phyloP scores from a whole-genome alignment of 2,888 invertebrate genomes.

The Nephrotoma guestfalica region DNA sequence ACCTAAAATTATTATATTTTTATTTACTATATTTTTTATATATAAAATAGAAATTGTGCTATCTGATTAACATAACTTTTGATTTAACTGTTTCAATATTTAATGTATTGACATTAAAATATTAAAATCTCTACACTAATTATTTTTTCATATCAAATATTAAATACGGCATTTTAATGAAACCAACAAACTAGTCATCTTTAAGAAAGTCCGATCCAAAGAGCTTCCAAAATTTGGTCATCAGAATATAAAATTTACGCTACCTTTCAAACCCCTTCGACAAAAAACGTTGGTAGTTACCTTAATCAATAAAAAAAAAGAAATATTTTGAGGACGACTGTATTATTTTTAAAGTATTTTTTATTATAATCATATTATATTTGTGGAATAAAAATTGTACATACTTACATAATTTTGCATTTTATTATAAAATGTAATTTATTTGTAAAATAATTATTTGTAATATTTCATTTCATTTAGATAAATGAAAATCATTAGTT shows the following conservation, averaged over 20 bases:
- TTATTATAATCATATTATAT: background rate
- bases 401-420: background rate
- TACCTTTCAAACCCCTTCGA: background rate
- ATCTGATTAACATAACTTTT: background rate
- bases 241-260: background rate
- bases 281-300: background rate
- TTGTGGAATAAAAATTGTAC: background rate
- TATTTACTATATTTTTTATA: background rate
- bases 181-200: background rate
- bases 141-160: background rate
- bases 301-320: background rate
- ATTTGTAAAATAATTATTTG: background rate
- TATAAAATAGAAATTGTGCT: background rate
- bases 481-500: background rate
- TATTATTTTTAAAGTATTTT: background rate
- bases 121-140: too few species aligned
- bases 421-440: background rate
- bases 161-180: background rate
- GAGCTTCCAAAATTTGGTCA: background rate
- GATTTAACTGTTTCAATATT: background rate
- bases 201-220: background rate
- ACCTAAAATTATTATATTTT: background rate
- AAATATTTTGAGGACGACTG: background rate
- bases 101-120: too few species aligned
- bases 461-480: background rate